These are phyloP conservation scores for Micoletzkya japonica DNA, from an alignment of 2,888 invertebrate genomes.

Conservation along the genomic window DNA sequence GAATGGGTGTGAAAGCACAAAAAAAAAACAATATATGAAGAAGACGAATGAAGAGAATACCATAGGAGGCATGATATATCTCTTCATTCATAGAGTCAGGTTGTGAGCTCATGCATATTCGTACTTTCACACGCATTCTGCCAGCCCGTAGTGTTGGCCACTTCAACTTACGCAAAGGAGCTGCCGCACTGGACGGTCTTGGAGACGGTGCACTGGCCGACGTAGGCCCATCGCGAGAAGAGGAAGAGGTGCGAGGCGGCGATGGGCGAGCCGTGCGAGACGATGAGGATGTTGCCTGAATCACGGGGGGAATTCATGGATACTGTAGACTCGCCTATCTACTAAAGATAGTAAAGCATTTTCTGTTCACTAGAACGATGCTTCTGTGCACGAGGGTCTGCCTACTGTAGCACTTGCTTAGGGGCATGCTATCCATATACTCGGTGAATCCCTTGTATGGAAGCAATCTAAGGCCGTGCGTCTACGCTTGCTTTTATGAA, in stretches of 20 bases:
- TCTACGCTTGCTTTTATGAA: no score
- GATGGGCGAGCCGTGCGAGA: slow-evolving; percentile 59
- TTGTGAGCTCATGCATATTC: background rate
- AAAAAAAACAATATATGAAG: background rate
- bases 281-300: slow-evolving; percentile 21
- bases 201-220: slow-evolving; percentile 52
- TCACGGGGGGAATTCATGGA: background rate
- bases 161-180: background rate
- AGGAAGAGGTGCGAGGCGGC: slow-evolving; percentile 52
- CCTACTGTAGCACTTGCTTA: no score
- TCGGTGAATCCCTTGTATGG: no score
- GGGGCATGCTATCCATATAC: no score
- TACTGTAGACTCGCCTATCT: background rate
- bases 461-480: no score
- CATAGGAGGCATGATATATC: background rate
- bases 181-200: background rate
- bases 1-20: no score
- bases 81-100: background rate
- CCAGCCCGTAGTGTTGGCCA: slow-evolving; percentile 15
- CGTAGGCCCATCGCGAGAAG: slow-evolving; percentile 49
- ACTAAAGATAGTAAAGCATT: background rate
- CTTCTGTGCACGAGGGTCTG: no score
- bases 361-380: background rate
- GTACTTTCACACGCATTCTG: slow-evolving; percentile 10
- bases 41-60: background rate